Evolutionary conservation across 2,113 vertebrate genomes (phyloP), one percentile per base, ranked within the genome.

Genomic region (Peromyscus polionotus): DNA sequence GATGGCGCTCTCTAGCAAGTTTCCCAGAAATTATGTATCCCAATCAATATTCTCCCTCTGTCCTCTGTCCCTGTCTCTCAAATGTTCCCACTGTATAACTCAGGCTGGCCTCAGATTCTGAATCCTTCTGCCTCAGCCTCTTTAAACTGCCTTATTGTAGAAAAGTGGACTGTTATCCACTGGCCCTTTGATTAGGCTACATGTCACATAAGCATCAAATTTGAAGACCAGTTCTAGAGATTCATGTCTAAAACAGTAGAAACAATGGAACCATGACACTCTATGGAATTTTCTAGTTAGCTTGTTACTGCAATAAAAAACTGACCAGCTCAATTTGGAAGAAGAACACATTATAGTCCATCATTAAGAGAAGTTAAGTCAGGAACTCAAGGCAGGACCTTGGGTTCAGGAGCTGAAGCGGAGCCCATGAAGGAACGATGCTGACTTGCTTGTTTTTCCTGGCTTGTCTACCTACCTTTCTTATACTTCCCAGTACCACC

Each of bases 21-120:
- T 39, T 89, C 72, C 24, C 36, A 94, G 90, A 96, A 92, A 84
- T 88, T 86, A 54, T 51, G 5, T 89, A 85, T 95, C 72, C 22
- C 20, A 79, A 73, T 80, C 93, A 77, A 72, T n/a, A 57, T n/a
- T 93, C 22, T 89, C 59, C 76, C 94, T 96, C 20, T 54, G 20
- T 70, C 28, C 22, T 33, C 65, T 68, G 26, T 88, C 39, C 36
- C 65, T 70, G 10, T 72, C 24, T 88, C 81, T 61, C 59, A 61
- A 11, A 84, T 6, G 13, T 14, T 84, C 57, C 28, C 48, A 72
- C 26, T 68, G 6, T 42, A 31, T n/a, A 88, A 51, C 45, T n/a
- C 28, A 87, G 45, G 48, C 65, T 70, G 65, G 19, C 85, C 24
- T 88, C 45, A 88, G 54, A 31, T 51, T 88, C 70, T 59, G 36